Base-by-base conservation (phyloP, 1,140 invertebrate species). In the Ips nitidus region DNA sequence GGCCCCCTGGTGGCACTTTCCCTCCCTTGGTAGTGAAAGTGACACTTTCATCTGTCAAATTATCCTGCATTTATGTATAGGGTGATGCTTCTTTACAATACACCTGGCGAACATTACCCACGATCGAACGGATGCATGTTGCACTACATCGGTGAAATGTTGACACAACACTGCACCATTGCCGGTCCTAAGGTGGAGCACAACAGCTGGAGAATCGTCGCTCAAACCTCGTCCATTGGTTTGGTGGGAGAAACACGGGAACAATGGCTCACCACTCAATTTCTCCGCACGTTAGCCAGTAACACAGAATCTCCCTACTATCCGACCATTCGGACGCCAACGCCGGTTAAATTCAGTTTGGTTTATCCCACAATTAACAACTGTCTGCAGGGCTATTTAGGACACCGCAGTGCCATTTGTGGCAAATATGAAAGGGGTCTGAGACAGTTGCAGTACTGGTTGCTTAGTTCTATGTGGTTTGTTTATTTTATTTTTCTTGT, bases 371-470 rank as follows among this genome's bases (percentile, higher is more conserved):
- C 41, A 3, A 39, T n/a, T 8, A 5, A 59, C n/a, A 59, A n/a
- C 3, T 59, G 52, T 38, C 52, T 55, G 7, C 5, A 55, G 8
- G 52, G 52, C 2, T 55, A 55, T 55, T 55, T 55, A 37, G 52
- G n/a, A 37, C 2, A 36, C 37, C 52, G 8, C 37, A 55, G 52
- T 55, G 52, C 8, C 5, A 2, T n/a, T 55, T 55, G 52, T 4
- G 8, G 52, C 8, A n/a, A n/a, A 22, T 55, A 22, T 55, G 52
- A 55, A 2, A 55, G 37, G 8, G 52, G 52, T 1, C n/a, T 55
- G 8, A n/a, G 7, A 0, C 6, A 50, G 45, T 6, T 8, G 7
- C 45, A 50, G 45, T 22, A 6, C 7, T 50, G 45, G 45, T 22
- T 50, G 45, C 7, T 8, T 2, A 6, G 22, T 2, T 50, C 7